A percentile compares a stretch with the other conserved stretches of the same genome.
These are phyloP conservation scores for Octodon degus DNA, from an alignment of 2,113 vertebrate genomes.

Conservation along the genomic window DNA sequence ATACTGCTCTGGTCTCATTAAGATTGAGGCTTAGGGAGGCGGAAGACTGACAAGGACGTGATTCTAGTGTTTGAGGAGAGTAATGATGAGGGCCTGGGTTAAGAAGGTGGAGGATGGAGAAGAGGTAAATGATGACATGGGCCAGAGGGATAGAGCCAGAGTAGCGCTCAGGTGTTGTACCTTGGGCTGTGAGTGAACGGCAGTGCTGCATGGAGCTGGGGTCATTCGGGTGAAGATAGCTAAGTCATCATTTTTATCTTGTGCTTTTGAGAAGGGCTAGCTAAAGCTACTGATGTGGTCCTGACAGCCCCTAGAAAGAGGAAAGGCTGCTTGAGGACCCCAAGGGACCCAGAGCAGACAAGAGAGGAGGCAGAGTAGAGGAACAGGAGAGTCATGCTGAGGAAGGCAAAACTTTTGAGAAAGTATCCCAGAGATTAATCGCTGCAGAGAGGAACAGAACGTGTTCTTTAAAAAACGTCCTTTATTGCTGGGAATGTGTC, in stretches of 20 bases:
- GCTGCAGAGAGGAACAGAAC: neutral
- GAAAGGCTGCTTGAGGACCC: neutral
- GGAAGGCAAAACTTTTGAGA: neutral
- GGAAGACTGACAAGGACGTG: neutral
- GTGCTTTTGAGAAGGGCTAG: neutral
- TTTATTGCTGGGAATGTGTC: neutral
- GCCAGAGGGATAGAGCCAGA: neutral
- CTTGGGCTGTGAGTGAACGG: neutral
- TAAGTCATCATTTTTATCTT: neutral
- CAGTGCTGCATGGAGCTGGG: fast-evolving
- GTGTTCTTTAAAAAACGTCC: neutral
- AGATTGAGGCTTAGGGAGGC: neutral
- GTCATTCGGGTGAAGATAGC: neutral
- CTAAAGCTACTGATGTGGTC: neutral
- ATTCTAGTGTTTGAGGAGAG: neutral
- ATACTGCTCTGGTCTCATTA: neutral
- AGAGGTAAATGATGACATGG: neutral
- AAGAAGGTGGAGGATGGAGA: neutral
- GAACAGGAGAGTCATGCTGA: neutral
- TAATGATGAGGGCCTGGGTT: neutral
- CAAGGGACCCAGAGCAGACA: neutral
- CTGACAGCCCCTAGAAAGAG: neutral
- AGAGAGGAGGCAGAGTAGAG: neutral
- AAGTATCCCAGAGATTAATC: neutral
- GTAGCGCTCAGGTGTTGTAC: neutral